Conservation (phyloP, 2,888 invertebrate species). For the Macroteleia sp. region DNA sequence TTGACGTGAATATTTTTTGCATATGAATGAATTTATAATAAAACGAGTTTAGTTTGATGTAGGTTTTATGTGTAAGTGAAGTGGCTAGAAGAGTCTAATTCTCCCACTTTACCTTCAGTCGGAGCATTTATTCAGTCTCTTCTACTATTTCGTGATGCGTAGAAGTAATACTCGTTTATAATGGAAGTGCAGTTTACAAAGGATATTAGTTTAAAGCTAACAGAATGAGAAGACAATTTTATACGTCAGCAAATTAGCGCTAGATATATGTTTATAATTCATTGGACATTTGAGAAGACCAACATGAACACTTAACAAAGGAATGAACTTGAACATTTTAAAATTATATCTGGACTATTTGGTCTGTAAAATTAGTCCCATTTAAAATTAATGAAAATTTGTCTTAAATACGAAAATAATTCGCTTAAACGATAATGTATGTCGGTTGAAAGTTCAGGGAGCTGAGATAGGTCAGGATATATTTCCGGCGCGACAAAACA, state of each 20-base stretch:
- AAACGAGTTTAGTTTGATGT: constrained; percentile 19
- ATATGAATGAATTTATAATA: constrained; percentile 18
- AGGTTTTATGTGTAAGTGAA: constrained; percentile 22
- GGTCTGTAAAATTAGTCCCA: too few relatives aligned
- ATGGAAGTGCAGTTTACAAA: constrained; percentile 24
- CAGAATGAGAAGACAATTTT: constrained; percentile 6
- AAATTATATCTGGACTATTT: too few relatives aligned
- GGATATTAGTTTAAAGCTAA: constrained; percentile 20
- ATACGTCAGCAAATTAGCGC: not conserved
- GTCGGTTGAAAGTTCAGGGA: too few relatives aligned
- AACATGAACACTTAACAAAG: too few relatives aligned
- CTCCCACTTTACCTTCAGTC: constrained; percentile 6
- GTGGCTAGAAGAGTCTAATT: constrained; percentile 24
- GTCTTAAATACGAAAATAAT: too few relatives aligned
- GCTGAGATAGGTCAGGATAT: constrained; percentile 31
- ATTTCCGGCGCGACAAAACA: constrained; percentile 44
- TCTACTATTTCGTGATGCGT: constrained; percentile 16
- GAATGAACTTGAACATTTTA: too few relatives aligned
- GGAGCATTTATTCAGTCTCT: constrained; percentile 22
- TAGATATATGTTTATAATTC: not conserved
- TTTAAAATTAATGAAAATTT: too few relatives aligned
- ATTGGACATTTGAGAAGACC: too few relatives aligned
- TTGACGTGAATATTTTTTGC: too few relatives aligned
- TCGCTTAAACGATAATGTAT: too few relatives aligned
- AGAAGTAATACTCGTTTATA: constrained; percentile 21